Conservation (phyloP, 2,797 vertebrate species). For the Spinibarbus caldwelli region DNA sequence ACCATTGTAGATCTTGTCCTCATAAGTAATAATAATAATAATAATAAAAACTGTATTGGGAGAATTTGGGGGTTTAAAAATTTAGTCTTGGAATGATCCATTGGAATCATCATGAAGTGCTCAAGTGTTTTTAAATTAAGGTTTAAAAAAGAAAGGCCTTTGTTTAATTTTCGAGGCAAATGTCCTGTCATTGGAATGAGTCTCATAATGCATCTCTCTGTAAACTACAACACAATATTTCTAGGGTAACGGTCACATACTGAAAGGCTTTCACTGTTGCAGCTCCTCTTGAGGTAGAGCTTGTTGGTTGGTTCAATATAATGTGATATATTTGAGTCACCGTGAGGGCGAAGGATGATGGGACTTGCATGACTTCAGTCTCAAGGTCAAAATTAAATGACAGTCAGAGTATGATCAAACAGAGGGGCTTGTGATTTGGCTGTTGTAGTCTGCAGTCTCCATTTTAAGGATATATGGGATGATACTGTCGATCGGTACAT, state of each 20-base stretch:
- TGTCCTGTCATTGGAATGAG: constrained; percentile 20
- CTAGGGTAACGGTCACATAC: constrained; percentile 8
- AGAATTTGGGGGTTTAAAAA: not conserved
- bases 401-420: constrained; percentile 73
- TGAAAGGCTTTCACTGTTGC: constrained; percentile 24
- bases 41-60: not conserved
- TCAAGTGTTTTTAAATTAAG: constrained; percentile 25
- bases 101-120: constrained; percentile 53
- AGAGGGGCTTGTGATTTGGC: constrained; percentile 87
- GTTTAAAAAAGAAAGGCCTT: constrained; percentile 16
- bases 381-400: not conserved
- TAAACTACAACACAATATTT: constrained; percentile 27
- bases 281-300: constrained; percentile 43
- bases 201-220: constrained; percentile 32
- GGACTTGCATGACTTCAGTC: constrained; percentile 31
- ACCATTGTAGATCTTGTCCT: not conserved
- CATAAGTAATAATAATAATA: too few species aligned
- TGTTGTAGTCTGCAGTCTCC: constrained; percentile 98
- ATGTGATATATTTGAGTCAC: constrained; percentile 29
- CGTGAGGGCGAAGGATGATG: not conserved
- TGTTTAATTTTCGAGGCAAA: not conserved
- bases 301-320: constrained; percentile 31
- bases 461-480: constrained; percentile 99
- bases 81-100: not conserved
- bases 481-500: constrained; percentile 98